These are phyloP conservation scores for Neodontobutis hainanensis DNA, from an alignment of 2,113 vertebrate species.

Conservation along the genomic window DNA sequence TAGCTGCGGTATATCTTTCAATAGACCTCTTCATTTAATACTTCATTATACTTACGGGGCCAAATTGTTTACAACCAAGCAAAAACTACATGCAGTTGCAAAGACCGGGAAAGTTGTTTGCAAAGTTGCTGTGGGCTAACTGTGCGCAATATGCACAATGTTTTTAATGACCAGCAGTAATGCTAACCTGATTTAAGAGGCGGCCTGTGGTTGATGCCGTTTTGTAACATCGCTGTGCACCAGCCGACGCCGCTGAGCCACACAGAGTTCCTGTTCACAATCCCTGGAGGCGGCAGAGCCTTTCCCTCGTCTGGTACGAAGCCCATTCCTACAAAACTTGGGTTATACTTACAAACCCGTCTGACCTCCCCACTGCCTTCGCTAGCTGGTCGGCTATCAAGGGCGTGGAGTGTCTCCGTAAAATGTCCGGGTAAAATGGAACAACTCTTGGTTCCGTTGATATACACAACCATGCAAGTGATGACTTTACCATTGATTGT, in stretches of 20 bases:
- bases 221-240: constrained; percentile 72
- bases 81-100: too few species aligned
- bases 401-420: constrained; percentile 43
- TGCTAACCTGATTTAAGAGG: constrained; percentile 76
- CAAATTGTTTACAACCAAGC: too few species aligned
- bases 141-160: not conserved
- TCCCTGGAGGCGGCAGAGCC: constrained; percentile 78
- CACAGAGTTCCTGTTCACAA: constrained; percentile 77
- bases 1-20: too few species aligned
- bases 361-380: constrained; percentile 12
- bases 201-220: constrained; percentile 74
- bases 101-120: too few species aligned
- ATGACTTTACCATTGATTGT: too few species aligned
- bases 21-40: too few species aligned
- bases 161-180: not conserved
- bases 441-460: constrained; percentile 11
- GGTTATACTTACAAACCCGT: not conserved
- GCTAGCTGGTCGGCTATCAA: constrained; percentile 38
- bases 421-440: constrained; percentile 32
- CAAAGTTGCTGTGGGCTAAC: too few species aligned
- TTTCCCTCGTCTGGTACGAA: constrained; percentile 78
- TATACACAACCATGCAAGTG: too few species aligned
- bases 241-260: constrained; percentile 75
- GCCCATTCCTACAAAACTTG: constrained; percentile 64
- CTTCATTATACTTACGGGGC: too few species aligned